Conservation (phyloP, 2,888 invertebrate species). For the Microplitis manilae region DNA sequence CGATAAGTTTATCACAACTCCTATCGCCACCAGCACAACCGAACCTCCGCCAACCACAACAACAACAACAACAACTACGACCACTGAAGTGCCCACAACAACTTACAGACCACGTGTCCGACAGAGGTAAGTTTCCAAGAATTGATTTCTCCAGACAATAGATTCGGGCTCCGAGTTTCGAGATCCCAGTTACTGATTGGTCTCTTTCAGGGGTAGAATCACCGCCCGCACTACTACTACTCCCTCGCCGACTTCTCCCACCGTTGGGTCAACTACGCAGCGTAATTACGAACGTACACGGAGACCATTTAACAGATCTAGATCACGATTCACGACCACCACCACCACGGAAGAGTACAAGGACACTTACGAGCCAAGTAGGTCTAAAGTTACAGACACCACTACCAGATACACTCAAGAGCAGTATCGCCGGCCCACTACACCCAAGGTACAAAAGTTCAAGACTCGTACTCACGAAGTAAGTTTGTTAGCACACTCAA, state of each 20-base stretch:
- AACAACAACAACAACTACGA: conserved; percentile 50
- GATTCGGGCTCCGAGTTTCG: neutral
- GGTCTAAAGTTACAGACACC: conserved; percentile 57
- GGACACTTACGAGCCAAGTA: conserved; percentile 65
- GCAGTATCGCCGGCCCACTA: conserved; percentile 38
- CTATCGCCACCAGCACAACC: conserved; percentile 46
- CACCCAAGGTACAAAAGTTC: conserved; percentile 54
- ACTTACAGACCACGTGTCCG: conserved; percentile 61
- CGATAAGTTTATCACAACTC: conserved; percentile 42
- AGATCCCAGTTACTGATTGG: neutral
- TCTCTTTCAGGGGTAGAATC: conserved; percentile 56
- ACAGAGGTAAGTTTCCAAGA: conserved; percentile 55
- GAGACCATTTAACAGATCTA: conserved; percentile 64
- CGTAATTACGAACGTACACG: conserved; percentile 56
- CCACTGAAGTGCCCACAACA: conserved; percentile 57
- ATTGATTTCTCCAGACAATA: neutral
- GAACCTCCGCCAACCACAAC: conserved; percentile 57
- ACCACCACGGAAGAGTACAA: conserved; percentile 67
- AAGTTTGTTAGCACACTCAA: neutral
- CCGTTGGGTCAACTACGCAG: conserved; percentile 35
- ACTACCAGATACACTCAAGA: conserved; percentile 56
- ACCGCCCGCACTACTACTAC: conserved; percentile 55
- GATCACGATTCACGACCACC: conserved; percentile 62
- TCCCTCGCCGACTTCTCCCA: conserved; percentile 58
- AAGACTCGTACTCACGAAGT: conserved; percentile 52